Conservation (phyloP, 2,113 vertebrate genomes). For the Machaerirhynchus nigripectus region DNA sequence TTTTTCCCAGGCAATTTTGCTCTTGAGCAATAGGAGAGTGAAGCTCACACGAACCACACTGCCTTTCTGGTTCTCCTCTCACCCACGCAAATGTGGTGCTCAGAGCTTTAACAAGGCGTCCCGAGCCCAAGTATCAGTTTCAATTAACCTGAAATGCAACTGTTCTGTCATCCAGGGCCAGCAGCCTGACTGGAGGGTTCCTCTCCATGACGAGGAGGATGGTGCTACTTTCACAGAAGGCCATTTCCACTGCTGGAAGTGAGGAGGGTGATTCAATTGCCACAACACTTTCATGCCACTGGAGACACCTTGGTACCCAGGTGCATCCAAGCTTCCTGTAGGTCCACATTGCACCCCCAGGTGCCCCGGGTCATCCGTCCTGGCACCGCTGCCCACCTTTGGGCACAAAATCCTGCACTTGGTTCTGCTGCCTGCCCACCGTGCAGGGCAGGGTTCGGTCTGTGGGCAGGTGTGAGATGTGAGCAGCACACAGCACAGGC, state of each 20-base stretch:
- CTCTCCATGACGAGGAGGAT: neutral
- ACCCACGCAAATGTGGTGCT: neutral
- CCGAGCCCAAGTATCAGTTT: neutral
- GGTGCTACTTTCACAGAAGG: neutral
- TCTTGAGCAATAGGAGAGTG: neutral
- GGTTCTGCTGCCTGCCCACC: neutral
- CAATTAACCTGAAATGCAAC: neutral
- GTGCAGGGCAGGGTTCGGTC: accelerated
- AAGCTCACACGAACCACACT: neutral
- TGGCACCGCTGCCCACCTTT: accelerated
- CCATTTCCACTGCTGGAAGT: neutral
- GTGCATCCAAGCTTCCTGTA: accelerated
- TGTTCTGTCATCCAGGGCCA: neutral
- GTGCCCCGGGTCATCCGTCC: too few relatives aligned
- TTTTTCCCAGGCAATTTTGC: neutral
- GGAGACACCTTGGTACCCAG: accelerated
- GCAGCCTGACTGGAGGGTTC: neutral
- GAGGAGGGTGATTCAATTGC: neutral
- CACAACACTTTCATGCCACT: accelerated
- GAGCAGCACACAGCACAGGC: neutral
- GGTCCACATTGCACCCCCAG: accelerated
- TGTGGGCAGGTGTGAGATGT: neutral
- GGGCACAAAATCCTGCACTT: neutral
- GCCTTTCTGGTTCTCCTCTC: neutral
- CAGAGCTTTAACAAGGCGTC: neutral